These are phyloP conservation scores for Sclerurus mexicanus DNA, from an alignment of 2,113 vertebrate genomes.

Conservation along the genomic window DNA sequence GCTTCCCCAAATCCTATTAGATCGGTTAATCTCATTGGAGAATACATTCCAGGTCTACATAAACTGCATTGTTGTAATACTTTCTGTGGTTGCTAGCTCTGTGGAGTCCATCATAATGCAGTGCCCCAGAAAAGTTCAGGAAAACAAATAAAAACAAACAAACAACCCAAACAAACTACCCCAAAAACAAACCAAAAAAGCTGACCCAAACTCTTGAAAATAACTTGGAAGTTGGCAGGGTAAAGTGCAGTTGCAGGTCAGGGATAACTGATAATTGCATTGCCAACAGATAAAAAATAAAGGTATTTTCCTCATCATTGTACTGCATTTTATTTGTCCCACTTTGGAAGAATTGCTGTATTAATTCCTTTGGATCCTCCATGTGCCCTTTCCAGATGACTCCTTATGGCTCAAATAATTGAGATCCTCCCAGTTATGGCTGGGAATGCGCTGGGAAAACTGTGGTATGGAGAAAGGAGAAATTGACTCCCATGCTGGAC, in stretches of 20 bases:
- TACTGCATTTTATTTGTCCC: neutral
- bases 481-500: accelerated
- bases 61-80: constrained; percentile 51
- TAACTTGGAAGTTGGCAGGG: neutral
- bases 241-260: neutral
- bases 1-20: constrained; percentile 76
- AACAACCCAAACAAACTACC: neutral
- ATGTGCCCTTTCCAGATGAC: neutral
- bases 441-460: accelerated
- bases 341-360: neutral
- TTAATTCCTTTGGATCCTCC: neutral
- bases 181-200: neutral
- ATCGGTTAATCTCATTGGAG: constrained; percentile 73
- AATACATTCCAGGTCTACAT: constrained; percentile 66
- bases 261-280: neutral
- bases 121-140: neutral
- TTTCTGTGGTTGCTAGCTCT: constrained; percentile 31
- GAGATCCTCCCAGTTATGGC: neutral
- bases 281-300: neutral
- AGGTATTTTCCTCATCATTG: neutral
- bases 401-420: accelerated
- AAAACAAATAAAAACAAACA: neutral
- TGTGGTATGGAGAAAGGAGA: neutral
- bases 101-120: neutral
- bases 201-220: neutral